A percentile compares a stretch with the other conserved stretches of the same genome.
These are phyloP conservation scores for Cephus spinipes DNA, from an alignment of 2,888 invertebrate genomes.

Conservation along the genomic window DNA sequence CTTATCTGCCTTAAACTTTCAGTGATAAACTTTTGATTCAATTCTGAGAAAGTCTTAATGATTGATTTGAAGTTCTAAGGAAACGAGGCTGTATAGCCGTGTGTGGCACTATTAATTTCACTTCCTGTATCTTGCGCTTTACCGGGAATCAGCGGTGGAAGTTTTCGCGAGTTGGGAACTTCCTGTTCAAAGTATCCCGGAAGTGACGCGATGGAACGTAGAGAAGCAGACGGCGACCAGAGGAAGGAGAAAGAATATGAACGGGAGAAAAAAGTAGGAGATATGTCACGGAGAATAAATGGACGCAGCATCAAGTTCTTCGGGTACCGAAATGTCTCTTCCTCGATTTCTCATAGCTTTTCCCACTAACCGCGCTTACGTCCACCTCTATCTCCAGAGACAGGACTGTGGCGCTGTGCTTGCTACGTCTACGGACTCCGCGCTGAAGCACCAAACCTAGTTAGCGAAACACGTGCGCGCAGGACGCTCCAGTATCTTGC, in stretches of 20 bases:
- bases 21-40: conserved; percentile 46
- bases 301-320: neutral
- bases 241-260: neutral
- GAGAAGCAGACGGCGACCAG: neutral
- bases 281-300: neutral
- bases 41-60: conserved; percentile 31
- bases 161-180: too few species aligned
- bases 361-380: neutral
- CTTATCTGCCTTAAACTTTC: neutral
- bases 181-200: too few species aligned
- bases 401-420: neutral
- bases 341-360: neutral
- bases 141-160: too few species aligned
- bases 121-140: conserved; percentile 2
- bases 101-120: conserved; percentile 40
- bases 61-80: conserved; percentile 35
- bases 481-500: conserved; percentile 21
- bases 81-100: conserved; percentile 28
- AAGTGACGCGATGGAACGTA: too few species aligned
- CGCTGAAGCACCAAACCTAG: neutral
- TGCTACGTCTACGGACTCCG: neutral
- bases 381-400: neutral
- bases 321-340: neutral
- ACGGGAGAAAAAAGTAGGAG: neutral
- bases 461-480: conserved; percentile 36